Evolutionary conservation across 2,113 vertebrate genomes (phyloP), one percentile per base, ranked within the genome.

Genomic region (Silurus meridionalis): DNA sequence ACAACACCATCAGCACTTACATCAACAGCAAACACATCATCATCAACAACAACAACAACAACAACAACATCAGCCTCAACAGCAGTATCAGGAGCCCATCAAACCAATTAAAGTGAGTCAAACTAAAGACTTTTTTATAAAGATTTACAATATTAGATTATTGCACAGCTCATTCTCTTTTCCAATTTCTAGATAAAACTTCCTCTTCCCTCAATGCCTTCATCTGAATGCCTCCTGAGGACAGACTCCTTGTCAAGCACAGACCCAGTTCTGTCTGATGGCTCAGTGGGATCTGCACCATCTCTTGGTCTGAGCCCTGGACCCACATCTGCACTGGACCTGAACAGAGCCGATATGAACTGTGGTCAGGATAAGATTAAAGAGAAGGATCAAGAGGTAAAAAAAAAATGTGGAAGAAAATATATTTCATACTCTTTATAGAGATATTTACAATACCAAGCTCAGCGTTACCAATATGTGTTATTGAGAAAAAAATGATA

Each of bases 381-480:
- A 85, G 94, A 95, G 67, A 96, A 96, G 91, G 92, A 94, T 84
- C 94, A 92, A 88, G 96, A 97, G 92, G 97, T 95, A 89, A 92
- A 88, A 28, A 58, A 80, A 14, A 10, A 25, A 50, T 46, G 37
- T 46, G 0, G 21, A 61, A 23, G 28, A 74, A 50, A 17, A 84
- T 61, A 46, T 6, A 66, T 7, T 46, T 37, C 37, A 37, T 48
- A 72, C 5, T 23, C 10, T 75, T 11, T n/a, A 75, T n/a, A 53
- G 23, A n/a, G 50, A 53, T 53, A n/a, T 0, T 6, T n/a, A 11
- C 52, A 23, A 74, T 11, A 74, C 50, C 8, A 74, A 74, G 21
- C 72, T 52, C 21, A 19, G 19, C 6, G 21, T 50, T 50, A 11
- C 53, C 53, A 75, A 53, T 53, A 75, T 75, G 52, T 75, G 19